Percentiles rank a stretch among this genome's conserved stretches.
These are phyloP conservation scores for Larimichthys polyactis DNA, from an alignment of 2,113 vertebrate species.

Conservation along the genomic window DNA sequence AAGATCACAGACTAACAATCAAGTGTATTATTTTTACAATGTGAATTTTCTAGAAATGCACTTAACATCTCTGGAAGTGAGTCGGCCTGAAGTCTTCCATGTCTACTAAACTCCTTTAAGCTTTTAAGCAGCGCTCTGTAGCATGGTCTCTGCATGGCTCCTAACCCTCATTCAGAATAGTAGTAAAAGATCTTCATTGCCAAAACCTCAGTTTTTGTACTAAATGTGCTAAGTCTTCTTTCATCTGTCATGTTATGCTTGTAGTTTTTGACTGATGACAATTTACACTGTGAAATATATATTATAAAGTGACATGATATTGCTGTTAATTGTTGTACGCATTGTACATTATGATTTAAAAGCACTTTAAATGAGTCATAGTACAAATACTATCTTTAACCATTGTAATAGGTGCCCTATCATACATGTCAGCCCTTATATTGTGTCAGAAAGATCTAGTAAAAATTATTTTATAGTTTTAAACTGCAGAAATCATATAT, in stretches of 20 bases:
- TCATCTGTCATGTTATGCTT: slow-evolving; percentile 54
- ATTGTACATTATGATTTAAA: slow-evolving; percentile 59
- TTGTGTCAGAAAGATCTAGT: slow-evolving; percentile 38
- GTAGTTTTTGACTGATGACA: slow-evolving; percentile 63
- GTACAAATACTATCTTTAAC: slow-evolving; percentile 47
- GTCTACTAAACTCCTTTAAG: slow-evolving; percentile 51
- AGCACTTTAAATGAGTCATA: slow-evolving; percentile 69
- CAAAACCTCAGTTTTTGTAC: slow-evolving; percentile 53
- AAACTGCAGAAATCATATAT: slow-evolving; percentile 42
- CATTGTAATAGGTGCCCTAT: slow-evolving; percentile 24
- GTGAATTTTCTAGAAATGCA: slow-evolving; percentile 65
- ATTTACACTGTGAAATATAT: slow-evolving; percentile 74
- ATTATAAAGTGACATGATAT: slow-evolving; percentile 41
- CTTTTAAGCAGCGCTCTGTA: slow-evolving; percentile 59
- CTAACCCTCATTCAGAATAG: slow-evolving; percentile 42
- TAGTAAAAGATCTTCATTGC: slow-evolving; percentile 41
- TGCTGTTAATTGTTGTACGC: slow-evolving; percentile 43
- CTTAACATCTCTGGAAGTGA: slow-evolving; percentile 32
- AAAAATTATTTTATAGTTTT: slow-evolving; percentile 47
- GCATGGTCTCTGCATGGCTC: slow-evolving; percentile 76
- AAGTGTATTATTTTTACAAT: slow-evolving; percentile 72
- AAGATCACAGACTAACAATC: slow-evolving; percentile 69
- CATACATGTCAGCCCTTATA: slow-evolving; percentile 29
- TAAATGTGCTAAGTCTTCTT: slow-evolving; percentile 47
- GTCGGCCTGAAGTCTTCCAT: slow-evolving; percentile 60